phyloP scores from a whole-genome alignment of 1,140 invertebrate species.

The Chymomyza costata region DNA sequence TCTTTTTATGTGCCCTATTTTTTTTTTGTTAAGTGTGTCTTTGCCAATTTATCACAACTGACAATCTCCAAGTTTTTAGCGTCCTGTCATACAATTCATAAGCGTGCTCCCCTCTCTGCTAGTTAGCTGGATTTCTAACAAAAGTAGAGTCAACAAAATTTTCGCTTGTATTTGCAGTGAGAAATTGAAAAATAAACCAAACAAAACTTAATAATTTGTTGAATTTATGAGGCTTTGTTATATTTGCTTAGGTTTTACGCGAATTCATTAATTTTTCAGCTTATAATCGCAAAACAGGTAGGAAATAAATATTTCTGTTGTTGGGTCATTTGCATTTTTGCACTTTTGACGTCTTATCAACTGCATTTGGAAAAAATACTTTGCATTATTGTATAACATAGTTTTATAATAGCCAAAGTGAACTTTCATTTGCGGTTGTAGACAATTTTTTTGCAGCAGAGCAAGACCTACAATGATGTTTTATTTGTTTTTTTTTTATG shows the following conservation, averaged over 20 bases:
- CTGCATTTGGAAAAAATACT: not conserved
- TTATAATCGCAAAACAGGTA: constrained; percentile 27
- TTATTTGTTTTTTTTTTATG: too few species aligned
- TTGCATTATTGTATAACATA: constrained; percentile 5
- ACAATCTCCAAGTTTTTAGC: constrained; percentile 57
- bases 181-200: constrained; percentile 38
- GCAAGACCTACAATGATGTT: too few species aligned
- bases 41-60: constrained; percentile 28
- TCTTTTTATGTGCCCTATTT: too few species aligned
- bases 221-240: constrained; percentile 55
- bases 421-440: not conserved
- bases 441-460: too few species aligned
- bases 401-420: constrained; percentile 7
- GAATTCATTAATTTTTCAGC: constrained; percentile 51
- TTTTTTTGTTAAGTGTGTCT: constrained; percentile 18
- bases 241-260: constrained; percentile 32
- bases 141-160: too few species aligned
- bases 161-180: constrained; percentile 23
- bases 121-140: constrained; percentile 1
- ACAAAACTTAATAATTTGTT: constrained; percentile 46
- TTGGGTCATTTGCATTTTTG: constrained; percentile 1
- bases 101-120: too few species aligned
- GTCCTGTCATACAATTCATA: constrained; percentile 55
- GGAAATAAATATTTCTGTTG: constrained; percentile 15
- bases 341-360: constrained; percentile 20